phyloP scores from a whole-genome alignment of 2,888 invertebrate species.

The Drosophila greeni region DNA sequence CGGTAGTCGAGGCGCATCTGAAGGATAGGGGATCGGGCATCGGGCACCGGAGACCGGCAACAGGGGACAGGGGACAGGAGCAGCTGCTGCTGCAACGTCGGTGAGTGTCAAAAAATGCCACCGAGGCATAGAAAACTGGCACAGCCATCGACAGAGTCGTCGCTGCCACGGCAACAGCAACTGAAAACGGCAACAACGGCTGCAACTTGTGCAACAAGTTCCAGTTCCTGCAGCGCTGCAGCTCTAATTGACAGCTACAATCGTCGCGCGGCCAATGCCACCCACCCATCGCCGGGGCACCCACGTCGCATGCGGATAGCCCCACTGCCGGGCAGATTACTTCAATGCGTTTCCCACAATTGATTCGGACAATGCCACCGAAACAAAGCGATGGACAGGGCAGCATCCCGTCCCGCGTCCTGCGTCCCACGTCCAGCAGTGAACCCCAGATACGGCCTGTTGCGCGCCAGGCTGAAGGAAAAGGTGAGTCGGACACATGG shows the following conservation, averaged over 20 bases:
- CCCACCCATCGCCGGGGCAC: constrained; percentile 50
- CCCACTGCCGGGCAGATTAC: constrained; percentile 51
- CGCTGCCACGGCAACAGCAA: constrained; percentile 43
- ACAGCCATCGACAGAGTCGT: constrained; percentile 48
- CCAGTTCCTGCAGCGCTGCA: constrained; percentile 56
- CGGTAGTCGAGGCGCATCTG: constrained; percentile 19
- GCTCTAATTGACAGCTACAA: constrained; percentile 72
- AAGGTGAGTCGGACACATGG: constrained; percentile 6
- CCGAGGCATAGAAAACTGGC: constrained; percentile 61
- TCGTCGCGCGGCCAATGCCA: constrained; percentile 66
- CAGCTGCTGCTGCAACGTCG: constrained; percentile 26
- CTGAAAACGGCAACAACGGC: constrained; percentile 38
- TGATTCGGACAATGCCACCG: constrained; percentile 68
- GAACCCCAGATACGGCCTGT: constrained; percentile 14
- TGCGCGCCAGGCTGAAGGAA: constrained; percentile 47
- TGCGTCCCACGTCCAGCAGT: not conserved
- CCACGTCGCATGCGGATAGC: constrained; percentile 19
- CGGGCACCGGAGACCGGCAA: not conserved
- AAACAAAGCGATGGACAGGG: constrained; percentile 25
- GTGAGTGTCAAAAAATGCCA: constrained; percentile 67
- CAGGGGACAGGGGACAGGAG: constrained; percentile 6
- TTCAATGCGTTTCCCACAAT: constrained; percentile 71
- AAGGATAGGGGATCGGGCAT: constrained; percentile 10
- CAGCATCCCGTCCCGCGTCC: constrained; percentile 4
- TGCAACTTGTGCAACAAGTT: constrained; percentile 63